A percentile compares a stretch with the other conserved stretches of the same genome.
These are phyloP conservation scores for Pionites leucogaster DNA, from an alignment of 2,113 vertebrate genomes.

Conservation along the genomic window DNA sequence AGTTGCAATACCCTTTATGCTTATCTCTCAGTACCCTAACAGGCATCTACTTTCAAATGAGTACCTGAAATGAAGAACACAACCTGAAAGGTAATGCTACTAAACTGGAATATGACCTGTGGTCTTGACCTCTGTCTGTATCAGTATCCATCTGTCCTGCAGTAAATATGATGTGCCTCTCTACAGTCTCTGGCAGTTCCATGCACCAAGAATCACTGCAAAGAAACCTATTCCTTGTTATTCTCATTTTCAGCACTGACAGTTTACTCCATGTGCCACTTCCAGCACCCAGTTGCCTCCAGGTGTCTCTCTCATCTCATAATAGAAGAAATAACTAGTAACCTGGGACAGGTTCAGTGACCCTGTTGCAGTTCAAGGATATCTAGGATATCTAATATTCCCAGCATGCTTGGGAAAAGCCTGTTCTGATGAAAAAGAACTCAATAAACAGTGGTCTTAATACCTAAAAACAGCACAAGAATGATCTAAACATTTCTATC, in stretches of 20 bases:
- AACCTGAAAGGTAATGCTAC: not conserved
- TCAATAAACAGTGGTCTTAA: not conserved
- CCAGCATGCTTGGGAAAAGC: not conserved
- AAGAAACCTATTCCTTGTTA: not conserved
- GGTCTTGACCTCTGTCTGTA: not conserved
- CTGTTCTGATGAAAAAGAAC: not conserved
- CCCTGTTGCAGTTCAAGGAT: not conserved
- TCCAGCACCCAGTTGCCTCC: accelerated
- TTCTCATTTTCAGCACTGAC: not conserved
- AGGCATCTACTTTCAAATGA: not conserved
- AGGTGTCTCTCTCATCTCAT: not conserved
- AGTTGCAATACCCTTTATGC: not conserved
- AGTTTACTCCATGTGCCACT: not conserved
- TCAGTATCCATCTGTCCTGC: not conserved
- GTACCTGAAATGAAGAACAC: not conserved
- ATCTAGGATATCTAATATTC: not conserved
- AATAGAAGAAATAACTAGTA: not conserved
- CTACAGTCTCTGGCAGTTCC: not conserved
- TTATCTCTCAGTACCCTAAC: not conserved
- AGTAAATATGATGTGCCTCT: accelerated
- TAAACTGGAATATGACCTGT: not conserved
- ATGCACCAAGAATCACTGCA: not conserved
- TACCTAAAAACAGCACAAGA: not conserved
- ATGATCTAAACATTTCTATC: not conserved
- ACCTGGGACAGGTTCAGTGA: not conserved